Conservation (phyloP, 2,113 vertebrate genomes). For the Chlamydotis undulata region DNA sequence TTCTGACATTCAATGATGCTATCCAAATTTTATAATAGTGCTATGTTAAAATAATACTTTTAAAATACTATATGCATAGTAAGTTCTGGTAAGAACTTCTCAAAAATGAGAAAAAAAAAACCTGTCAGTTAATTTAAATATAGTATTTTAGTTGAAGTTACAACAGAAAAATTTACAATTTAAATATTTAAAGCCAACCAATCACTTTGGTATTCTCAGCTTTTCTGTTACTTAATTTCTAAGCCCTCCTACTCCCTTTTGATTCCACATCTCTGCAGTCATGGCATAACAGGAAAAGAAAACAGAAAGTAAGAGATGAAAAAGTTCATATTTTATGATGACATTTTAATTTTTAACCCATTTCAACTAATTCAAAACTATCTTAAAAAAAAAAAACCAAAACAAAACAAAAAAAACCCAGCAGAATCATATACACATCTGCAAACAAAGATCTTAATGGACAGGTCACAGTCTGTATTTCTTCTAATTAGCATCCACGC, state of each 20-base stretch:
- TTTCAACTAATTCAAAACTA: not conserved
- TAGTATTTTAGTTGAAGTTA: not conserved
- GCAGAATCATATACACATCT: not conserved
- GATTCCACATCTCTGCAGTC: not conserved
- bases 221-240: not conserved
- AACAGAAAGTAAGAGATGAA: not conserved
- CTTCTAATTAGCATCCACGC: not conserved
- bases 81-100: not conserved
- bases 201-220: not conserved
- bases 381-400: not conserved
- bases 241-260: not conserved
- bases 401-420: not conserved
- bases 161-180: not conserved
- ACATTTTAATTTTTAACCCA: not conserved
- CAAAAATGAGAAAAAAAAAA: not conserved
- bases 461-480: not conserved
- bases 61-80: not conserved
- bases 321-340: not conserved
- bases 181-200: not conserved
- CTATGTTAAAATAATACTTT: not conserved
- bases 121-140: not conserved
- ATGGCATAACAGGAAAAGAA: not conserved
- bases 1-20: not conserved
- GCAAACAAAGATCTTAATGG: not conserved
- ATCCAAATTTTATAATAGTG: not conserved